A percentile compares a stretch with the other conserved stretches of the same genome.
phyloP scores from a whole-genome alignment of 1,140 invertebrate genomes.

The Orchestia grillus region DNA sequence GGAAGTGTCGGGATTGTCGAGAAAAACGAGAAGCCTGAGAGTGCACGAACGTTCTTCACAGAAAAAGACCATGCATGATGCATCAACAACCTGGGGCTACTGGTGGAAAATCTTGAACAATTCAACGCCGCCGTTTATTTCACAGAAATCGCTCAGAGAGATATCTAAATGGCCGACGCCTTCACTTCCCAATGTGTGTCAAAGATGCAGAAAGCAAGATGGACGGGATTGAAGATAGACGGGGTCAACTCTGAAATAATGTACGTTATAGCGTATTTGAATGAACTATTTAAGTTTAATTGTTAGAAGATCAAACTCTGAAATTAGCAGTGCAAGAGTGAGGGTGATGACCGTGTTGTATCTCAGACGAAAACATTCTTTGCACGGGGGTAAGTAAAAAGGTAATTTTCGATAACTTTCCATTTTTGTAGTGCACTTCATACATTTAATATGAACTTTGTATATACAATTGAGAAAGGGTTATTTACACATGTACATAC shows the following conservation, averaged over 20 bases:
- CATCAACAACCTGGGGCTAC: neutral
- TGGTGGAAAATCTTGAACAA: neutral
- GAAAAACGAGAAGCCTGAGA: neutral
- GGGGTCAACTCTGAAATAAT: neutral
- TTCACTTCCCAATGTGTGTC: neutral
- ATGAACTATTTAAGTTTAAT: neutral
- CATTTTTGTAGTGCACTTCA: conserved; percentile 1
- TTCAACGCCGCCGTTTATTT: neutral
- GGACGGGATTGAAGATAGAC: neutral
- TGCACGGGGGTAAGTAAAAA: neutral
- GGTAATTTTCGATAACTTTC: neutral
- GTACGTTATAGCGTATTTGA: neutral
- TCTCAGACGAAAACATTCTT: neutral
- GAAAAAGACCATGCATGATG: neutral
- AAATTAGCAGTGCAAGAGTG: neutral
- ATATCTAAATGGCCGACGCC: neutral
- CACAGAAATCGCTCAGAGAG: neutral
- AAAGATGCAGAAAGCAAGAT: neutral
- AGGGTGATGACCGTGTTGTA: neutral
- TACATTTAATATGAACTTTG: neutral
- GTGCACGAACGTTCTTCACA: neutral
- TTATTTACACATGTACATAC: neutral
- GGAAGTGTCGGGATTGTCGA: neutral
- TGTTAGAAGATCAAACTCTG: neutral
- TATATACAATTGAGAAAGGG: neutral